Base-by-base conservation (phyloP, 2,888 invertebrate species). In the Schrankia costaestrigalis region DNA sequence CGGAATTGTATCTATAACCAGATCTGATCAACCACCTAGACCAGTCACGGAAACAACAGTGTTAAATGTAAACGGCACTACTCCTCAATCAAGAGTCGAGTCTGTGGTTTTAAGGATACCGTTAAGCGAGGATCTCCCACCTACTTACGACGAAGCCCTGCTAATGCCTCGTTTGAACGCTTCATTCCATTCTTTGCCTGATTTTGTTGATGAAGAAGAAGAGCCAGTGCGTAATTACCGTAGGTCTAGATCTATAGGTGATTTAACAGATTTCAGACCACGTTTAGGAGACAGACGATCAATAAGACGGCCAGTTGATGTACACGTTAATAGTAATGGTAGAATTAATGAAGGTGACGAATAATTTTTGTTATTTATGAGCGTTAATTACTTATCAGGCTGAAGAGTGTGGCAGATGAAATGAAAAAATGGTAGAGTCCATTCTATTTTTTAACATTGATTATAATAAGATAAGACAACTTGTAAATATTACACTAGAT, bases 101-200 rank as follows among this genome's bases (percentile, higher is more conserved):
- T 58, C 78, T 11, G 74, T 80, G 1, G 63, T 79, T 8, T 48
- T 80, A 53, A 60, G 87, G 31, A 65, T 84, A 21, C 83, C 84
- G 7, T 36, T 84, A 18, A 64, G 51, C 0, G 82, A 83, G 26
- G 87, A 87, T 45, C 60, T 76, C 1, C 92, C 94, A 21, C 95
- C 95, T 0, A 92, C 90, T 7, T 95, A 95, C 58, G 93, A 92
- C 37, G 95, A 94, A 67, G 95, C 95, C 0, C 75, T 95, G 13
- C 78, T 91, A 18, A 91, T 95, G 91, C 93, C 94, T 5, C 90
- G 92, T 37, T 63, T 93, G 29, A 91, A 90, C 46, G 74, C 90
- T 1, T 91, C 92, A 0, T 90, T 90, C 50, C 90, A 90, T 50
- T 91, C 91, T 0, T 50, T 89, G 9, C 87, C 89, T 25, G 88